Percentiles rank a stretch among this genome's conserved stretches.
Evolutionary conservation across 2,113 vertebrate genomes (phyloP).

Genomic region (Chionis minor): DNA sequence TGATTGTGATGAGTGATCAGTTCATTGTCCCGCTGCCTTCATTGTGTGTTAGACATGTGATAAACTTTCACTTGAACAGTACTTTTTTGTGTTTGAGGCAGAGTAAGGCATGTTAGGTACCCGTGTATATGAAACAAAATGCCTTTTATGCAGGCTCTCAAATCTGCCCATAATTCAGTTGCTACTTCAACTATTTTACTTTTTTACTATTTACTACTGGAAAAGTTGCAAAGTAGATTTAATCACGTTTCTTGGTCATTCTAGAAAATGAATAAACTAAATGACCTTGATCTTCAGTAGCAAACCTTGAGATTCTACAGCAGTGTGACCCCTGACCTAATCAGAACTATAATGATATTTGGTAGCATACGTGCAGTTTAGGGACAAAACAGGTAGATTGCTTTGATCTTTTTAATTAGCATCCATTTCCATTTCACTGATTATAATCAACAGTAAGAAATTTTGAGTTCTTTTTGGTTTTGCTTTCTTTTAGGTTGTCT

Average conservation of each 20-base stretch:
- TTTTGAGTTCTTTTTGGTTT: neutral
- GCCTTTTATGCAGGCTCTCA: neutral
- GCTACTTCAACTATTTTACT: neutral
- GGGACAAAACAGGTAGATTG: neutral
- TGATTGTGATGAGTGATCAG: neutral
- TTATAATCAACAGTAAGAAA: neutral
- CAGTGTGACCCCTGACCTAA: neutral
- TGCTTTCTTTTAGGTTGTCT: slow-evolving; percentile 85
- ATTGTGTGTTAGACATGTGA: neutral
- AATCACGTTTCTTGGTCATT: neutral
- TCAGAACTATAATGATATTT: neutral
- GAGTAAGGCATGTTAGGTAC: neutral
- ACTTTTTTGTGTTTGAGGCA: neutral
- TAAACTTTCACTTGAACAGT: neutral
- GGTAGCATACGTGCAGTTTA: neutral
- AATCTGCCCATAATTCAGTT: neutral
- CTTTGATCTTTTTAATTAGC: neutral
- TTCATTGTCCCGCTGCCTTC: neutral
- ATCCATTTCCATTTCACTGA: neutral
- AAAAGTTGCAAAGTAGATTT: neutral
- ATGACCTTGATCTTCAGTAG: accelerated
- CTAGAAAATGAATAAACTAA: neutral
- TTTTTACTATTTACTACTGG: neutral
- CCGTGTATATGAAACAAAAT: neutral
- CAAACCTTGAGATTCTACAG: neutral